Evolutionary conservation across 1,140 invertebrate species (phyloP).

Genomic region (Macrosteles quadrilineatus): DNA sequence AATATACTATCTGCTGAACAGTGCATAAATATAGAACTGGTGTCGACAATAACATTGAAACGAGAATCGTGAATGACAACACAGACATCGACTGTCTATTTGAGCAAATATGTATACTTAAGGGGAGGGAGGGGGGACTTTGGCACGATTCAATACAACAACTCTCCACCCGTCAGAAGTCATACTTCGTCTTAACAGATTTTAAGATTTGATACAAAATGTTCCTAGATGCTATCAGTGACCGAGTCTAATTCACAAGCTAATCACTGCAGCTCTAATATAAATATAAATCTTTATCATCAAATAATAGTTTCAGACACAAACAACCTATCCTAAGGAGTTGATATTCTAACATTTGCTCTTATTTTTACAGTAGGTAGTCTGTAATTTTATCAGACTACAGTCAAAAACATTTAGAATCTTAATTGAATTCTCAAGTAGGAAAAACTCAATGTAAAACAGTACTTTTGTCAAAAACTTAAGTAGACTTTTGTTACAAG

Average conservation of each 20-base stretch:
- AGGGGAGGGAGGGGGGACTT: not conserved
- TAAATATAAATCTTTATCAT: no score
- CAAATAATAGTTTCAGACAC: no score
- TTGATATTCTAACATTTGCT: no score
- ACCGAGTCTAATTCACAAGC: not conserved
- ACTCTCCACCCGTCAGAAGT: not conserved
- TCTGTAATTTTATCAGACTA: no score
- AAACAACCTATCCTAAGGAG: no score
- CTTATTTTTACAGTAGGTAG: no score
- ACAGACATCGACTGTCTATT: constrained; percentile 17
- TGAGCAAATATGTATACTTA: constrained; percentile 19
- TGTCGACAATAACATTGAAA: constrained; percentile 24
- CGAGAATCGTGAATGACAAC: constrained; percentile 12
- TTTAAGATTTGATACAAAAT: not conserved
- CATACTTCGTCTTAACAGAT: not conserved
- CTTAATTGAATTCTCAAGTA: no score
- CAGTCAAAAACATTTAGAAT: no score
- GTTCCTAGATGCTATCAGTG: not conserved
- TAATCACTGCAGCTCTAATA: not conserved
- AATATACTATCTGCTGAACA: constrained; percentile 20
- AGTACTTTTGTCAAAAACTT: no score
- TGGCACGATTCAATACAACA: not conserved
- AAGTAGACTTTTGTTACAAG: no score
- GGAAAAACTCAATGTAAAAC: no score
- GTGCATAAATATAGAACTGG: constrained; percentile 21